Evolutionary conservation across 1,140 invertebrate species (phyloP).

Genomic region (Geopemphigus sp.): DNA sequence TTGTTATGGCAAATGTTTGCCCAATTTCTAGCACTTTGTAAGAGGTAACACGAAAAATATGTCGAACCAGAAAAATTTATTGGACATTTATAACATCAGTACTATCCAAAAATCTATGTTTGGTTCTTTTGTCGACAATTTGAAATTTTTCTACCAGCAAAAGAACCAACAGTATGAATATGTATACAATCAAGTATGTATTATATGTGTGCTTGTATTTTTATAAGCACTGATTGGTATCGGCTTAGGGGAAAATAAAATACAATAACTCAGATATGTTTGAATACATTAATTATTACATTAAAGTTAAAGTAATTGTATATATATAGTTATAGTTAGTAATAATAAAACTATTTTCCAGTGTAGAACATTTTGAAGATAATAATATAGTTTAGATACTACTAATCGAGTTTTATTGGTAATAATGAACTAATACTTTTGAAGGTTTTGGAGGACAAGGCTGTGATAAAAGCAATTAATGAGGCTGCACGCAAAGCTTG

Average conservation of each 20-base stretch:
- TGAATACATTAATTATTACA: no score
- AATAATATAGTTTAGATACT: not conserved
- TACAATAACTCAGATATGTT: no score
- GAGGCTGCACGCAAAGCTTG: not conserved
- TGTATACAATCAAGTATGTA: slow-evolving; percentile 17
- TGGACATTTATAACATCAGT: slow-evolving; percentile 13
- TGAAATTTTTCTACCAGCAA: slow-evolving; percentile 29
- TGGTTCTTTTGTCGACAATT: not conserved
- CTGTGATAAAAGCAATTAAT: not conserved
- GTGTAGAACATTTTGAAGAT: no score
- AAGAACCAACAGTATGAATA: slow-evolving; percentile 31
- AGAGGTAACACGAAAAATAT: not conserved
- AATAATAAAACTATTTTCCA: no score
- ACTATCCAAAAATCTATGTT: not conserved
- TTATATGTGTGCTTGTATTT: no score
- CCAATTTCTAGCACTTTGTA: not conserved
- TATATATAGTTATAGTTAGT: no score
- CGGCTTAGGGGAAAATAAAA: no score
- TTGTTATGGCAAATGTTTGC: not conserved
- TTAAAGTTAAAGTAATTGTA: no score
- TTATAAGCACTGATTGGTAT: no score
- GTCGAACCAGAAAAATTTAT: slow-evolving; percentile 32
- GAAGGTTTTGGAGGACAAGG: not conserved
- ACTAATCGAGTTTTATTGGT: not conserved
- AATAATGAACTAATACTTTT: no score